Base-by-base conservation (phyloP, 37 sponge, comb jelly and placozoan genomes). In the Halichondria panicea region DNA sequence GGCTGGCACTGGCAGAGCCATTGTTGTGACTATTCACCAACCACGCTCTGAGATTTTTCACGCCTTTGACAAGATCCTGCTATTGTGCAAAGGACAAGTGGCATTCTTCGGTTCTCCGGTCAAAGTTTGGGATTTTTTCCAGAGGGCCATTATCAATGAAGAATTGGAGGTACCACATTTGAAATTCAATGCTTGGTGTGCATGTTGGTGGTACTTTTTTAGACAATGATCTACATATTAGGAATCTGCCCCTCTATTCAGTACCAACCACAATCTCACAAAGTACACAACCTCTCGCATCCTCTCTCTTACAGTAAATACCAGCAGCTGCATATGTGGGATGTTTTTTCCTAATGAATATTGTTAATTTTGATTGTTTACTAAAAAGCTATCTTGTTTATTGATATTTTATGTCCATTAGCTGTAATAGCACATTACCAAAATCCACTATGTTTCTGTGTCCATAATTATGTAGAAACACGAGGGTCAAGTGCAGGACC, bases 11-110 rank as follows among this genome's bases (percentile, higher is more conserved):
- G 90, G 88, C 8, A 60, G 91, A 8, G 79, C 83, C 31, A 83
- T 96, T 21, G 75, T 96, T 0, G 81, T 96, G n/a, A 96, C 96
- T 37, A 96, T 96, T 46, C 96, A 96, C 43, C 96, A 96, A 61
- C 96, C 96, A 13, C 70, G 96, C 18, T 76, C 86, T 32, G 93
- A 96, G 66, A 92, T 96, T 19, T 96, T 96, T 71, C 96, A 96
- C 70, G 75, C 92, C 70, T 96, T 96, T 62, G 87, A 89, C 77
- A 92, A 89, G 68, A 92, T 96, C 37, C 62, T 96, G 0, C 85
- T 96, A 22, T 75, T 96, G 27, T 81, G 81, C 65, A 56, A 86
- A 6, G 96, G 96, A 64, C 81, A 86, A 68, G 84, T 94, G 7
- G 91, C 95, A 15, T 96, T 89, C 75, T 92, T 85, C 86, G 96